Evolutionary conservation across 2,113 vertebrate genomes (phyloP), one percentile per base, ranked within the genome.

Genomic region (Xerus inauris): DNA sequence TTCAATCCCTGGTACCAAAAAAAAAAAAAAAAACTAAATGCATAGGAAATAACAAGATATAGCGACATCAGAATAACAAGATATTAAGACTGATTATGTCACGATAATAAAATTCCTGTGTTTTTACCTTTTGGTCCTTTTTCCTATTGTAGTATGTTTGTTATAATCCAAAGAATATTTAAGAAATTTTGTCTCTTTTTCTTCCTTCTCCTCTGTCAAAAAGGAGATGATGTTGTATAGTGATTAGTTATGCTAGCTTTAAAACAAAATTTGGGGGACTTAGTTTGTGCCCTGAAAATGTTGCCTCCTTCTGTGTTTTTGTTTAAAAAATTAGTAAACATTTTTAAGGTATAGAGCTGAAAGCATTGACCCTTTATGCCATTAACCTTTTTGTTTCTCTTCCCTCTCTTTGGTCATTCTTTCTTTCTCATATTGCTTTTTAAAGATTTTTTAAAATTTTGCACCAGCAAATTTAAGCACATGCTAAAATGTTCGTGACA

Each of bases 161-260:
- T 47, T 97, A 57, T 51, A 87, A 75, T 84, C 47, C 88, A 87
- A 96, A 90, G 47, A 59, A 45, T 91, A 87, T 47, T 87, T 80
- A 20, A 81, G 95, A 93, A 81, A 72, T 62, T 40, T 62, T 40
- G 8, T 79, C 3, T 94, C 24, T 89, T 47, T 87, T 84, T 8
- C 40, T 92, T 30, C 11, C 14, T 82, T 94, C 8, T 65, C 3
- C 8, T 42, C 40, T 76, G 24, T 42, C 35, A 35, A 67, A 84
- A 91, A 92, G 65, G 65, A 87, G 62, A 82, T 71, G 64, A 87
- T 71, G 54, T 65, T 77, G 54, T 51, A 64, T 83, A 77, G 26
- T 90, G 75, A 83, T 94, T 49, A 92, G 64, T 26, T 64, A 5
- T 64, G 22, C 2, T 54, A 28, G 73, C 92, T 94, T 86, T 82